Conservation (phyloP, 2,797 vertebrate genomes). For the Ptychobarbus kaznakovi region DNA sequence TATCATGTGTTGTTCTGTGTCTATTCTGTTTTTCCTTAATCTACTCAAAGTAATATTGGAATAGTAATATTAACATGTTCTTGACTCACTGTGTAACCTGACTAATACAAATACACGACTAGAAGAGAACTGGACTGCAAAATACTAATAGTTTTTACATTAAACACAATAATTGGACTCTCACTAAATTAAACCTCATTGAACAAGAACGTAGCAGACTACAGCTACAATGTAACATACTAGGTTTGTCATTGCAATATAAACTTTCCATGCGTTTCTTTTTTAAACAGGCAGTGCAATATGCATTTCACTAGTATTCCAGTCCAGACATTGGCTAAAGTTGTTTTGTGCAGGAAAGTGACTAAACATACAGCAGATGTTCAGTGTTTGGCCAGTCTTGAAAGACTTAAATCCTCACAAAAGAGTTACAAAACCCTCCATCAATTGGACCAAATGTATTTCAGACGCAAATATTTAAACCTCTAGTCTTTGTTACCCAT, state of each 20-base stretch:
- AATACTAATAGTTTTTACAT: neutral
- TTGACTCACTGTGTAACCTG: neutral
- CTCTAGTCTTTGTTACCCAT: neutral
- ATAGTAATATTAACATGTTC: neutral
- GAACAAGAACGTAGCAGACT: neutral
- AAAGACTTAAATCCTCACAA: neutral
- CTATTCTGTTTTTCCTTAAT: too few relatives aligned
- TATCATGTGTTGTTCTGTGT: too few relatives aligned
- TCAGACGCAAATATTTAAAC: constrained; percentile 6
- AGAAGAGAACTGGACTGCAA: neutral
- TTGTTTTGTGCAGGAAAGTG: neutral
- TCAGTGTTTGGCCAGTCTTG: constrained; percentile 17
- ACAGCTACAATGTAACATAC: neutral
- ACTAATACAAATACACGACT: neutral
- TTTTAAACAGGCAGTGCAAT: neutral
- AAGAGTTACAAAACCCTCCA: neutral
- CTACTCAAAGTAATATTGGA: neutral
- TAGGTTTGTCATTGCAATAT: neutral
- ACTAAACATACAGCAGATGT: constrained; percentile 17
- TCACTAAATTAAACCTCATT: neutral
- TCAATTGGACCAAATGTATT: neutral
- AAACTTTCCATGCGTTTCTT: neutral
- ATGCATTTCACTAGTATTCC: neutral
- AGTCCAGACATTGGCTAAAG: neutral
- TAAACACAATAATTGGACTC: neutral